Base-by-base conservation (phyloP, 2,888 invertebrate genomes). In the Argyresthia goedartella region DNA sequence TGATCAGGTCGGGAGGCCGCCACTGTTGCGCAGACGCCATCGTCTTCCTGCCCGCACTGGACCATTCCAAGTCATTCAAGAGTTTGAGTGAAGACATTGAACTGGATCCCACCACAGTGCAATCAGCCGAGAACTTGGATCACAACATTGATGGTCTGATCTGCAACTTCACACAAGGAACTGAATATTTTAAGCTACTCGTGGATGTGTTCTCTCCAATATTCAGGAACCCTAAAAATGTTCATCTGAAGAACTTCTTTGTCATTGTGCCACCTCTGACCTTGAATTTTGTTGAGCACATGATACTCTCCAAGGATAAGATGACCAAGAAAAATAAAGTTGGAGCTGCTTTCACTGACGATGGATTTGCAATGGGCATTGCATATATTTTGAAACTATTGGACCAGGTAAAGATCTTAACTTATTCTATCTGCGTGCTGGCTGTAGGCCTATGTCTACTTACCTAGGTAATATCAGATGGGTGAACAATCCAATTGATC, bases 291-390 rank as follows among this genome's bases (percentile, higher is more conserved):
- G 92, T 99, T 16, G 98, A 99, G 67, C 93, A 98, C 73, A 93
- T 96, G 62, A 91, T 98, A 56, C 90, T 93, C 47, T 94, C 95
- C 57, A 98, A 98, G 71, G 97, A 98, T 66, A 95, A 95, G 75
- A 91, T 99, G 78, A 93, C 91, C 56, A 97, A 97, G 71, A 96
- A 96, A 71, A 94, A 94, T 69, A 94, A 93, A 81, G 88, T 89
- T 11, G 95, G 95, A 11, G 94, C 96, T 49, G 92, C 96, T 1
- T 97, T 99, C 71, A 97, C 98, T 10, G 99, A 99, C 76, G 99
- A 99, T 78, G 99, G 99, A 11, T 99, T 99, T 84, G 95, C 97
- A 4, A 95, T 99, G 91, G 99, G 98, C 70, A 82, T 89, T 14
- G 97, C 98, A 0, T 99, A 97, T 67, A 93, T 99, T 60, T 88